These are phyloP conservation scores for Semicossyphus pulcher DNA, from an alignment of 2,113 vertebrate species.

Conservation along the genomic window DNA sequence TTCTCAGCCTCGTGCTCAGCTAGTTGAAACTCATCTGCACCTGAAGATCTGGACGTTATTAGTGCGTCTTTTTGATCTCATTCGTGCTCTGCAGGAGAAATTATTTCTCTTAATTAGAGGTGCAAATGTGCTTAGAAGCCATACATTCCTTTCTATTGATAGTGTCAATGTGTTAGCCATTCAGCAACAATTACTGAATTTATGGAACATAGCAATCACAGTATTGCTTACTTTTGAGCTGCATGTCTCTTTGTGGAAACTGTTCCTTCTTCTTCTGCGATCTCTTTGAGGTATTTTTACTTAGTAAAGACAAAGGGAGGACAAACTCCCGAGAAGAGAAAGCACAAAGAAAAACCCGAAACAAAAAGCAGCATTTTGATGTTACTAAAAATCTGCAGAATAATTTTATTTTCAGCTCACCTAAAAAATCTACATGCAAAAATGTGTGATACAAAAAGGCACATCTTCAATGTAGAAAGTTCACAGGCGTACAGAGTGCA, in stretches of 20 bases:
- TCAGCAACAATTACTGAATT: slow-evolving; percentile 41
- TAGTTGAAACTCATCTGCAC: slow-evolving; percentile 42
- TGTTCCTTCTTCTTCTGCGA: not conserved
- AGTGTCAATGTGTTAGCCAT: slow-evolving; percentile 57
- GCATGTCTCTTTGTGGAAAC: slow-evolving; percentile 25
- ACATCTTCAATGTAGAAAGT: not conserved
- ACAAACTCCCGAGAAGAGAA: not conserved
- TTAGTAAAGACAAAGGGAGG: too few species aligned
- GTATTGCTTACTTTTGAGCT: slow-evolving; percentile 14
- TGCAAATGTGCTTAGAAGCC: slow-evolving; percentile 32
- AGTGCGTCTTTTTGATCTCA: slow-evolving; percentile 47
- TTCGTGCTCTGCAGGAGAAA: slow-evolving; percentile 36
- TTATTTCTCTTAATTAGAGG: slow-evolving; percentile 51
- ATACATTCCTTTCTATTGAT: slow-evolving; percentile 48
- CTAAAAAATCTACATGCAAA: not conserved
- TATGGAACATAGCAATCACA: slow-evolving; percentile 32
- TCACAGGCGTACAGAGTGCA: too few species aligned
- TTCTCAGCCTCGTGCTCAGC: not conserved
- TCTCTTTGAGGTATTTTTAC: not conserved
- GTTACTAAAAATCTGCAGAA: not conserved
- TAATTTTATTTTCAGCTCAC: not conserved
- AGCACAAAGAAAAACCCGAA: not conserved
- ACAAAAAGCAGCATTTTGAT: not conserved
- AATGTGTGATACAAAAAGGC: not conserved
- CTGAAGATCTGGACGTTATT: slow-evolving; percentile 65